phyloP scores from a whole-genome alignment of 2,797 vertebrate species.

The Chrosomus eos region DNA sequence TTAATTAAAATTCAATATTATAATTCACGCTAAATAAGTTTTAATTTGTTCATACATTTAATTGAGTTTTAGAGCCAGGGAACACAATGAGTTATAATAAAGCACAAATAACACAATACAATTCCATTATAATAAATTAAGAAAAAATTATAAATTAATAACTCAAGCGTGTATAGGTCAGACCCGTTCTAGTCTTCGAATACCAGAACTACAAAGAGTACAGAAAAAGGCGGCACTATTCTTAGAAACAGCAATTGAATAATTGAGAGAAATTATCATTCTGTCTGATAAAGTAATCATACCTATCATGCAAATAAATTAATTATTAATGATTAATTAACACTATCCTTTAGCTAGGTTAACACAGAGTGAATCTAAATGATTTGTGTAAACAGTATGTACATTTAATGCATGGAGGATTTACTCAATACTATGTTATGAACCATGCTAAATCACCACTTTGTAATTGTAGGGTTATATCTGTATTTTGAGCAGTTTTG shows the following conservation, averaged over 20 bases:
- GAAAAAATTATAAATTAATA: constrained; percentile 61
- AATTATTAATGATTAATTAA: background rate
- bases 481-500: too few species aligned
- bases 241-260: background rate
- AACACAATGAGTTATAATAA: constrained; percentile 63
- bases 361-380: background rate
- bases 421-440: background rate
- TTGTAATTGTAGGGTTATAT: too few species aligned
- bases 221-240: background rate
- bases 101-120: constrained; percentile 54
- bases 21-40: constrained; percentile 72
- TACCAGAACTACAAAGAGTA: constrained; percentile 1
- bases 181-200: background rate
- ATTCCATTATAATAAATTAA: constrained; percentile 55
- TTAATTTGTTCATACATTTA: constrained; percentile 71
- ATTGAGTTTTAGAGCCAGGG: constrained; percentile 67
- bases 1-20: constrained; percentile 62
- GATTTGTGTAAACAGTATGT: background rate
- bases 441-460: background rate
- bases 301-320: background rate
- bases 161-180: constrained; percentile 31
- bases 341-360: background rate
- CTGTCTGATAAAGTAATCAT: background rate
- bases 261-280: background rate
- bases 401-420: background rate